Evolutionary conservation across 2,888 invertebrate genomes (phyloP).

Genomic region (Troilus luridus): DNA sequence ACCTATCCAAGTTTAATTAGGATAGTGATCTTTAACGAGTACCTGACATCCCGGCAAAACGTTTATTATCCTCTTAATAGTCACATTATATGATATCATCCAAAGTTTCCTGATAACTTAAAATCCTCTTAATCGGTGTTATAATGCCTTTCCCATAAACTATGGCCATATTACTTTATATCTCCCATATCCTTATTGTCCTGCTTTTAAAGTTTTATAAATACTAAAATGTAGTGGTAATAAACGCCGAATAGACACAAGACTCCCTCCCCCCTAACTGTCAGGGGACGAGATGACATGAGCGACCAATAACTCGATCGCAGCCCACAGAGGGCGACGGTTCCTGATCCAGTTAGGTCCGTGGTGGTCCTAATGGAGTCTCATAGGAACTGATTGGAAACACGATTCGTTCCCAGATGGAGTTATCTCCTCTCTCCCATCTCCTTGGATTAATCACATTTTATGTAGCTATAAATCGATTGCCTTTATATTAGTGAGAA

Average conservation of each 20-base stretch:
- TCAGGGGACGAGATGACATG: not conserved
- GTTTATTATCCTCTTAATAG: too few species aligned
- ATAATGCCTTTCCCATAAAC: too few species aligned
- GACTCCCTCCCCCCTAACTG: not conserved
- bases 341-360: not conserved
- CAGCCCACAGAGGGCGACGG: not conserved
- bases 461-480: not conserved
- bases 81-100: too few species aligned
- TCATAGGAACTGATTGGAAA: conserved; percentile 32
- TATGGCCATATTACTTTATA: too few species aligned
- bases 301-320: conserved; percentile 23
- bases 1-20: too few species aligned
- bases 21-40: too few species aligned
- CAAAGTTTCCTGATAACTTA: too few species aligned
- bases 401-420: not conserved
- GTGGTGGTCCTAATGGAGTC: conserved; percentile 4
- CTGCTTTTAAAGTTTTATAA: not conserved
- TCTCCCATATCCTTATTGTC: too few species aligned
- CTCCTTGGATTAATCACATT: not conserved
- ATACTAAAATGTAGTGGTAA: not conserved
- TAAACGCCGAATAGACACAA: not conserved
- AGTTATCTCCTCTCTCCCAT: not conserved
- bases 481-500: not conserved
- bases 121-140: too few species aligned
- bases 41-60: too few species aligned